Evolutionary conservation across 2,797 vertebrate genomes (phyloP), one percentile per base, ranked within the genome.

Genomic region (Bradypus variegatus): DNA sequence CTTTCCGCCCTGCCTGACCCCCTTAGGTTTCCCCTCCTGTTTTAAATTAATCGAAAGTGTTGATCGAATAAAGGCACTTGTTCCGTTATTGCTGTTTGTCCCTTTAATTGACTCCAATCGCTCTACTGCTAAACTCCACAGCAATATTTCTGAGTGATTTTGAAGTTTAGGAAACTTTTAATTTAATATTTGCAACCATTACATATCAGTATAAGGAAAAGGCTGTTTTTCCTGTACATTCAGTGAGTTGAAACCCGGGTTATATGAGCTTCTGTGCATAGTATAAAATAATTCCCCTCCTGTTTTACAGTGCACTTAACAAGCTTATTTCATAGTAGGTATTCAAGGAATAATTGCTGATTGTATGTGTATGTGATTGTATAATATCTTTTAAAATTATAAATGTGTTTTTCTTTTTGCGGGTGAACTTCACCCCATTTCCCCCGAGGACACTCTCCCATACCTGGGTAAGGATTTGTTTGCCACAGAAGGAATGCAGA

Each of bases 101-200:
- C 25, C 3, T 48, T 65, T 10, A 4, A 31, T 55, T 29, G 6
- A 7, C 21, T 62, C 31, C 4, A 16, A 11, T 16, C 75, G 2
- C 21, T 11, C 5, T n/a, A n/a, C n/a, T 3, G n/a, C 27, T 29
- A n/a, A 12, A 77, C 45, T 85, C 14, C 6, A 0, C 16, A 27
- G 36, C 0, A 0, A 1, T 1, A 1, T 25, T 3, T 87, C 29
- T 3, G 6, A 27, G 8, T 1, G 18, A 4, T 78, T 48, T 60
- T 10, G 19, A 67, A 3, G 2, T 41, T 38, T 21, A 11, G 48
- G 4, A 36, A 9, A 5, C 6, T 21, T 25, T 41, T 2, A 4
- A 1, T 38, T 41, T 36, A 15, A 50, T 31, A 4, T 14, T 7
- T 33, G 31, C n/a, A 58, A 29, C 21, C 7, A 13, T 15, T 29